phyloP scores from a whole-genome alignment of 2,113 vertebrate species.

The Hippoglossus stenolepis region DNA sequence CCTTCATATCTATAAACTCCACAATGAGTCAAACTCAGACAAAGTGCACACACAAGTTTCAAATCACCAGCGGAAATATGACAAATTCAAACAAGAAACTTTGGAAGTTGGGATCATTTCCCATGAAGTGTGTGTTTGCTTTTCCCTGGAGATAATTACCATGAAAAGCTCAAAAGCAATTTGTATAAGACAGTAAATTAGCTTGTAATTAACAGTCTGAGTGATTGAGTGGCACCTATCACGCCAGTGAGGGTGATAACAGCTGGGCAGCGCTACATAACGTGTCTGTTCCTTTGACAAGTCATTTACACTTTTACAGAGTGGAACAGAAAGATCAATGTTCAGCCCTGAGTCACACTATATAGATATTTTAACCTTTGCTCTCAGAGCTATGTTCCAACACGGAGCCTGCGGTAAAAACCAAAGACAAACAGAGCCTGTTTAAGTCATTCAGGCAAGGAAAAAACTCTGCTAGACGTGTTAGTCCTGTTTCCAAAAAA shows the following conservation, averaged over 20 bases:
- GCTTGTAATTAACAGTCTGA: background rate
- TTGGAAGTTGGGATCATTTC: too few species aligned
- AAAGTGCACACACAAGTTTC: too few species aligned
- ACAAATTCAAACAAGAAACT: too few species aligned
- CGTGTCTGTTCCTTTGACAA: conserved; percentile 23
- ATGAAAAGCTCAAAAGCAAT: background rate
- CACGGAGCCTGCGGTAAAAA: conserved; percentile 7
- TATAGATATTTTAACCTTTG: conserved; percentile 33
- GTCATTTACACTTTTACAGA: conserved; percentile 29
- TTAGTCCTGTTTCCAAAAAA: background rate
- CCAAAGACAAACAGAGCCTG: conserved; percentile 22
- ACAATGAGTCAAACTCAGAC: too few species aligned
- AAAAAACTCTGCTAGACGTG: conserved; percentile 26
- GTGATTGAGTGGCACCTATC: background rate
- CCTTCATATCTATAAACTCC: too few species aligned
- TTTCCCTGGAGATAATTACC: background rate
- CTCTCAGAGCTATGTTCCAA: conserved; percentile 21
- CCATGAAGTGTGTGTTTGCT: background rate
- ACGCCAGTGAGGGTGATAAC: background rate
- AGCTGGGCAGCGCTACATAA: conserved; percentile 7
- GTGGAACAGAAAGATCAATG: conserved; percentile 7
- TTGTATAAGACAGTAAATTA: background rate
- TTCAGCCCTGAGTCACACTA: conserved; percentile 3
- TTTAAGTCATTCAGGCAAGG: conserved; percentile 39
- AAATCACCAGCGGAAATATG: too few species aligned